These are phyloP conservation scores for Lagorchestes hirsutus DNA, from an alignment of 2,797 vertebrate species.

Conservation along the genomic window DNA sequence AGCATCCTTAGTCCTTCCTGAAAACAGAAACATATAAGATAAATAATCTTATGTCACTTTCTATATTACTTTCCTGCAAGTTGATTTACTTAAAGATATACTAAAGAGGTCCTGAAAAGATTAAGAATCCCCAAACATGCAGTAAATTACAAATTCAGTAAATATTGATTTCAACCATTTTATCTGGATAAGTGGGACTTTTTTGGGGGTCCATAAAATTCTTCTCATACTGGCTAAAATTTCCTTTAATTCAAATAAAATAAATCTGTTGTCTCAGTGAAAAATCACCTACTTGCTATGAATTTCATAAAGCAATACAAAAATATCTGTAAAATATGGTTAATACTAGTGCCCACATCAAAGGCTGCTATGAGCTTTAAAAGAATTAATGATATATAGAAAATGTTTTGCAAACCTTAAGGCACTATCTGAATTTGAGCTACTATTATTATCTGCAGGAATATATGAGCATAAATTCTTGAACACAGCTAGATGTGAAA, in stretches of 20 bases:
- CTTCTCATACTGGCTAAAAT: constrained; percentile 29
- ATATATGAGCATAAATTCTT: constrained; percentile 35
- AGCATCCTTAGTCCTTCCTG: constrained; percentile 97
- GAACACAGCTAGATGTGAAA: constrained; percentile 50
- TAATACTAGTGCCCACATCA: not conserved
- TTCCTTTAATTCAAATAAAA: constrained; percentile 30
- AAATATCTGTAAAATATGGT: not conserved
- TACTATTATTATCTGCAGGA: not conserved
- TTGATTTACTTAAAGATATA: not conserved
- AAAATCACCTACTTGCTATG: constrained; percentile 46
- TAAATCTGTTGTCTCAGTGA: constrained; percentile 9
- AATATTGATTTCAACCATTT: constrained; percentile 3
- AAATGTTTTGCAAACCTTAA: not conserved
- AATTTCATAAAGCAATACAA: constrained; percentile 43
- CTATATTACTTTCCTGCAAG: constrained; percentile 40
- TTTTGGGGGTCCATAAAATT: not conserved
- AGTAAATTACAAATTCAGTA: not conserved
- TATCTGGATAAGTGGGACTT: constrained; percentile 13
- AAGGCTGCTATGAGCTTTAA: not conserved
- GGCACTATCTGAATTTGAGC: not conserved
- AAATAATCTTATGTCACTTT: constrained; percentile 35
- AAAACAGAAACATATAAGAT: constrained; percentile 72
- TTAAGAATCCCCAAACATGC: not conserved
- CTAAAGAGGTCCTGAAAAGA: constrained; percentile 31
- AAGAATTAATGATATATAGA: not conserved